These are phyloP conservation scores for Eumaeus atala DNA, from an alignment of 1,140 invertebrate species.

Conservation along the genomic window DNA sequence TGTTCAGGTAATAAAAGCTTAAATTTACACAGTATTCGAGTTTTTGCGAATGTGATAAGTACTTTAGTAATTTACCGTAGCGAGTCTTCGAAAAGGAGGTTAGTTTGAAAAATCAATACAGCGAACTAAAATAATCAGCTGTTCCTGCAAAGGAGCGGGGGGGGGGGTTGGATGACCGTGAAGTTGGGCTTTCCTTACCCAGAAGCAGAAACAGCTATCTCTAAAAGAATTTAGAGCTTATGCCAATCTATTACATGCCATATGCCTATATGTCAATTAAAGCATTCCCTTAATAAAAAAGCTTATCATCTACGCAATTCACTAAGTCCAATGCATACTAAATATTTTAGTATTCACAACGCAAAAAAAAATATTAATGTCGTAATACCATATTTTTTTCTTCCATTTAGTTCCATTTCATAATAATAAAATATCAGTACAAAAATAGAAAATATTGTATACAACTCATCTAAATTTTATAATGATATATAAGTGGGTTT, in stretches of 20 bases:
- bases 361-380: too few species aligned
- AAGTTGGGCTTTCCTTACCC: constrained; percentile 30
- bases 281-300: too few species aligned
- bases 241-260: background rate
- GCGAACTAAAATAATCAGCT: constrained; percentile 72
- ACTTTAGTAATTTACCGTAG: constrained; percentile 1
- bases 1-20: constrained; percentile 64
- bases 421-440: background rate
- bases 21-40: constrained; percentile 10
- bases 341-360: too few species aligned
- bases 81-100: constrained; percentile 35
- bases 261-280: background rate
- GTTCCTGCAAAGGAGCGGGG: constrained; percentile 53
- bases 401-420: too few species aligned
- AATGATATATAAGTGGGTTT: constrained; percentile 8
- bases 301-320: too few species aligned
- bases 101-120: constrained; percentile 73
- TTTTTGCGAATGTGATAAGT: background rate
- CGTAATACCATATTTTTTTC: too few species aligned
- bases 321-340: too few species aligned
- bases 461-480: background rate
- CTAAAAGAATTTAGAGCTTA: too few species aligned
- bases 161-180: constrained; percentile 64
- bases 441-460: constrained; percentile 9
- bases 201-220: too few species aligned